phyloP scores from a whole-genome alignment of 2,113 vertebrate genomes.

The Salvelinus namaycush region DNA sequence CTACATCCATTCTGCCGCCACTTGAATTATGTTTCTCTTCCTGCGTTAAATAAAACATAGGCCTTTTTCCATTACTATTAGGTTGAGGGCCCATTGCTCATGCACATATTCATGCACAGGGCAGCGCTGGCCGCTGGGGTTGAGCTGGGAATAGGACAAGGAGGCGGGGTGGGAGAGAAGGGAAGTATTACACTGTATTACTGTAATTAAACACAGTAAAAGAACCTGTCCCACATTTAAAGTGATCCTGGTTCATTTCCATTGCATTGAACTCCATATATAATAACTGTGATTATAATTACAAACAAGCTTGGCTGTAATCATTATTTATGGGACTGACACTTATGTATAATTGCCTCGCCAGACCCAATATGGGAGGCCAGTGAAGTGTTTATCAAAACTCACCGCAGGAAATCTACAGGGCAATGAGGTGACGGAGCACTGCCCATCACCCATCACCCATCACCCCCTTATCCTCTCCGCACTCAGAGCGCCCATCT shows the following conservation, averaged over 20 bases:
- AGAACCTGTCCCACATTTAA: constrained; percentile 57
- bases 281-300: constrained; percentile 70
- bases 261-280: constrained; percentile 59
- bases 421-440: constrained; percentile 26
- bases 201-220: constrained; percentile 67
- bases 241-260: constrained; percentile 55
- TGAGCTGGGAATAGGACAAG: constrained; percentile 34
- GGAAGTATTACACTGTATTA: constrained; percentile 64
- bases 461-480: not conserved
- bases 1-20: constrained; percentile 49
- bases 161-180: constrained; percentile 23
- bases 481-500: constrained; percentile 16
- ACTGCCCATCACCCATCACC: not conserved
- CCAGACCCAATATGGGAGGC: constrained; percentile 41
- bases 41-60: constrained; percentile 68
- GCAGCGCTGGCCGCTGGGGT: constrained; percentile 27
- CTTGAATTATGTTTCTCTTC: constrained; percentile 48
- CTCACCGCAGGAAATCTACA: constrained; percentile 46
- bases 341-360: constrained; percentile 49
- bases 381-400: constrained; percentile 55
- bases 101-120: constrained; percentile 51
- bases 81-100: constrained; percentile 38
- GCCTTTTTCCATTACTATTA: constrained; percentile 51
- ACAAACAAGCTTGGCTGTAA: constrained; percentile 62
- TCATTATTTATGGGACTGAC: constrained; percentile 67